Evolutionary conservation across 2,113 vertebrate species (phyloP).

Genomic region (Artemisiospiza belli): DNA sequence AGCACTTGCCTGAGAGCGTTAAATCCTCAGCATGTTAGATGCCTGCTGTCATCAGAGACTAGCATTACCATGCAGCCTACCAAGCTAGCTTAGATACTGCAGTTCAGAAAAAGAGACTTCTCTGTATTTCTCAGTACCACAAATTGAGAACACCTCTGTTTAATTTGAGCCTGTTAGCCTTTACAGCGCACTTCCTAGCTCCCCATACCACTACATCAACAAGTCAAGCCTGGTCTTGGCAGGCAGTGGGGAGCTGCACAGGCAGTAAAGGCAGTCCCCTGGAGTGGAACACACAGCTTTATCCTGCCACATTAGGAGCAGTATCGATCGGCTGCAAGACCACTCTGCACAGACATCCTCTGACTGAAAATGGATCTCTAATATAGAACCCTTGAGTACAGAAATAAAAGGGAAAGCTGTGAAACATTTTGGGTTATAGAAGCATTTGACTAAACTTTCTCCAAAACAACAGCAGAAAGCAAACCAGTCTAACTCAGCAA

Average conservation of each 20-base stretch:
- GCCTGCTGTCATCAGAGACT: slow-evolving; percentile 33
- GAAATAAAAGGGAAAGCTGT: not conserved
- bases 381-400: not conserved
- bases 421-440: not conserved
- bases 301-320: not conserved
- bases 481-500: not conserved
- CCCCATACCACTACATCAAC: not conserved
- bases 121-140: not conserved
- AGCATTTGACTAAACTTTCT: not conserved
- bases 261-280: not conserved
- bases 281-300: not conserved
- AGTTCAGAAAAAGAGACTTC: not conserved
- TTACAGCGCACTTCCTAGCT: not conserved
- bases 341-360: not conserved
- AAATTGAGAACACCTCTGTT: not conserved
- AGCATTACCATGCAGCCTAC: not conserved
- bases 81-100: not conserved
- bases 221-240: not conserved
- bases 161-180: not conserved
- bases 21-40: not conserved
- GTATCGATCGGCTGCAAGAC: not conserved
- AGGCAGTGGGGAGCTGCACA: not conserved
- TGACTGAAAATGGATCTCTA: not conserved
- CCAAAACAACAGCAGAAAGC: not conserved
- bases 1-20: not conserved